phyloP scores from a whole-genome alignment of 2,113 vertebrate species.

The Microcebus jonahi region DNA sequence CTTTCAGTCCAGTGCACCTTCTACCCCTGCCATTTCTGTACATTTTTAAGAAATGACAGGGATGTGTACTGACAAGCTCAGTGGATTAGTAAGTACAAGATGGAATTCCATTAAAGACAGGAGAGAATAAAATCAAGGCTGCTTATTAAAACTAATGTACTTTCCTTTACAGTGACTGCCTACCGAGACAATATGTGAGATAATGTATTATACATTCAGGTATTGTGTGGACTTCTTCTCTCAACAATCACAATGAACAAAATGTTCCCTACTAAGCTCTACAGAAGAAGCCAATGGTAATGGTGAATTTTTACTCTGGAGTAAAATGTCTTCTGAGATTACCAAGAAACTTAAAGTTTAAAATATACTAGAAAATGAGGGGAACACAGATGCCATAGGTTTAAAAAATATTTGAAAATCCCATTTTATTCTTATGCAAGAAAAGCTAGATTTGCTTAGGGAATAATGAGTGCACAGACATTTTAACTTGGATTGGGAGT shows the following conservation, averaged over 20 bases:
- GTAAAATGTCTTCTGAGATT: neutral
- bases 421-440: neutral
- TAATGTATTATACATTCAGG: neutral
- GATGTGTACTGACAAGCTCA: neutral
- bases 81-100: neutral
- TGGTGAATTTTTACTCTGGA: neutral
- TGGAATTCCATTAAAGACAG: neutral
- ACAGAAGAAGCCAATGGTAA: neutral
- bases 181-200: neutral
- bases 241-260: neutral
- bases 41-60: neutral
- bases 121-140: neutral
- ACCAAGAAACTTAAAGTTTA: neutral
- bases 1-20: neutral
- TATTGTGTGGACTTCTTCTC: neutral
- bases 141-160: neutral
- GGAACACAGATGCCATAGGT: neutral
- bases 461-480: neutral
- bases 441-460: neutral
- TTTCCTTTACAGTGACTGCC: neutral
- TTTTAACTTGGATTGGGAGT: neutral
- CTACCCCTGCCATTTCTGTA: neutral
- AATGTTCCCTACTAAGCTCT: neutral
- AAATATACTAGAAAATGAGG: neutral
- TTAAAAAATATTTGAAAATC: neutral